These are phyloP conservation scores for Crocuta crocuta DNA, from an alignment of 2,113 vertebrate genomes.

Conservation along the genomic window DNA sequence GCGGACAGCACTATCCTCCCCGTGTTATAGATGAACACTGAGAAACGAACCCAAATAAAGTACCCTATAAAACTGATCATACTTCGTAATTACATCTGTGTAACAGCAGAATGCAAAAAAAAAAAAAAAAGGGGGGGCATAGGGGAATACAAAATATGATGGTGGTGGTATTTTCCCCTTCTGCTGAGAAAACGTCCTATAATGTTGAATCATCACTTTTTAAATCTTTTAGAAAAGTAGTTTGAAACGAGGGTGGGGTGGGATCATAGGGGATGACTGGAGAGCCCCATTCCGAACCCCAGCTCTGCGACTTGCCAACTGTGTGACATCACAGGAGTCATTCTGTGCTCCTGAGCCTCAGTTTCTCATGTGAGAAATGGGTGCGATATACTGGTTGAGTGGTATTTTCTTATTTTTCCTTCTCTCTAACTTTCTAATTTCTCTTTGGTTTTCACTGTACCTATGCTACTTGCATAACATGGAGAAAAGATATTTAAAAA, in stretches of 20 bases:
- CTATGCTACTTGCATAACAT: neutral
- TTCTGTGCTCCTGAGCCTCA: neutral
- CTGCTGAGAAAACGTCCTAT: neutral
- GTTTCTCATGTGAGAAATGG: neutral
- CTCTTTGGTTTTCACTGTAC: neutral
- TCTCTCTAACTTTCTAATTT: neutral
- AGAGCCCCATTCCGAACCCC: neutral
- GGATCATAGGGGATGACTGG: neutral
- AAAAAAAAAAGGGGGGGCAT: neutral
- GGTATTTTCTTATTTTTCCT: neutral
- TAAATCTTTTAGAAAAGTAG: neutral
- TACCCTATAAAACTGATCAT: neutral
- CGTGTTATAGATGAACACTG: neutral
- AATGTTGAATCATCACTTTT: neutral
- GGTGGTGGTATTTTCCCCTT: neutral
- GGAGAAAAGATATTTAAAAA: neutral
- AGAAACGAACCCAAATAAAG: neutral
- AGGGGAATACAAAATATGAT: neutral
- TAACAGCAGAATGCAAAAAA: neutral
- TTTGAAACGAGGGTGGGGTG: neutral
- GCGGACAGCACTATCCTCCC: neutral
- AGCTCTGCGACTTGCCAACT: neutral
- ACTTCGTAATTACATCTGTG: neutral
- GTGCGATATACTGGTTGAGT: neutral
- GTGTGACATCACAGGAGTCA: neutral